phyloP scores from a whole-genome alignment of 2,888 invertebrate species.

The Cryptops parisi region DNA sequence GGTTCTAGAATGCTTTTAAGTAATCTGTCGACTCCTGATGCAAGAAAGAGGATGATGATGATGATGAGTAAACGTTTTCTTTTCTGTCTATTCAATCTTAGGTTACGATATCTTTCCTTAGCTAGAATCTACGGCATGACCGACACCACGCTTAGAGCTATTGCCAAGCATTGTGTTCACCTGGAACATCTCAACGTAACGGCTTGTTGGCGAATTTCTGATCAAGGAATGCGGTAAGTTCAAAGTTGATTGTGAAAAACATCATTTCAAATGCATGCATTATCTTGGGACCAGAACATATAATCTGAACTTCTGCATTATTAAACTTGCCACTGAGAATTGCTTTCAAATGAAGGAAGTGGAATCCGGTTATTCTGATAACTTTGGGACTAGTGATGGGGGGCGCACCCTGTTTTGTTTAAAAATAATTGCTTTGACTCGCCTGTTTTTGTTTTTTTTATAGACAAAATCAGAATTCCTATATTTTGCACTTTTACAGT shows the following conservation, averaged over 20 bases:
- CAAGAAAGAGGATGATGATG: no score
- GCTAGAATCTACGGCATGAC: constrained; percentile 47
- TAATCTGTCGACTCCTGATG: no score
- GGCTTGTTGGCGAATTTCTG: constrained; percentile 47
- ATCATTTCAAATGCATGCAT: background rate
- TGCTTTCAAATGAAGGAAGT: background rate
- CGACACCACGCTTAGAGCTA: constrained; percentile 41
- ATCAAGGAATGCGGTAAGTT: constrained; percentile 48
- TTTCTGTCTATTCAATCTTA: constrained; percentile 16
- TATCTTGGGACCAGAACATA: background rate
- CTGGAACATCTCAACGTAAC: constrained; percentile 46
- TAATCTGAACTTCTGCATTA: no score
- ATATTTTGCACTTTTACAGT: background rate
- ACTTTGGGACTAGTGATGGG: no score
- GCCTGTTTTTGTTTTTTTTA: no score
- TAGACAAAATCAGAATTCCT: background rate
- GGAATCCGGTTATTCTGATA: no score
- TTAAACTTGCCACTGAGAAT: no score
- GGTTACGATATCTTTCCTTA: constrained; percentile 38
- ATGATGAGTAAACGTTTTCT: no score
- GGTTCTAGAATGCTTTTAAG: no score
- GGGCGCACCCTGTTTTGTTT: no score
- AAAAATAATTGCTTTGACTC: no score
- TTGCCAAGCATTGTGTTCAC: constrained; percentile 41
- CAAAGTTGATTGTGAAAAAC: background rate